These are phyloP conservation scores for Magallana nippona DNA, from an alignment of 2,888 invertebrate species.

Conservation along the genomic window DNA sequence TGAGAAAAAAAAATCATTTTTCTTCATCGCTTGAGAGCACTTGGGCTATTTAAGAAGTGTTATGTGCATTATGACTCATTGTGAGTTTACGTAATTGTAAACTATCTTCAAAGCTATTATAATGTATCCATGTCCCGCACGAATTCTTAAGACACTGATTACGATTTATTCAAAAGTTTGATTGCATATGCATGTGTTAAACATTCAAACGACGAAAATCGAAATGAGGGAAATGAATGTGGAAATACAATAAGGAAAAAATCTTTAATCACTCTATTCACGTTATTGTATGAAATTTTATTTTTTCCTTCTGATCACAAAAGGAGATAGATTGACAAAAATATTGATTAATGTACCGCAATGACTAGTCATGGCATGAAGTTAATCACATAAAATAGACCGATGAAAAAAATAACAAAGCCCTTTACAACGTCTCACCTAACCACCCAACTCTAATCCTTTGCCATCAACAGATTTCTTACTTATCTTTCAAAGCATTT, in stretches of 20 bases:
- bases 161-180: too few species aligned
- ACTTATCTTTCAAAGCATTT: not conserved
- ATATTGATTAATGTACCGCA: too few species aligned
- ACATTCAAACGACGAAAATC: too few species aligned
- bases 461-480: not conserved
- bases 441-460: not conserved
- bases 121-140: not conserved
- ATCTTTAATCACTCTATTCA: too few species aligned
- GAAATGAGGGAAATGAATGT: too few species aligned
- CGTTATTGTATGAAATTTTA: too few species aligned
- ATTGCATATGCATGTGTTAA: too few species aligned
- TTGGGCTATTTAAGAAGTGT: not conserved
- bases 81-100: slow-evolving; percentile 8
- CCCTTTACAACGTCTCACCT: not conserved
- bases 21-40: slow-evolving; percentile 32
- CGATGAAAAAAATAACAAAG: slow-evolving; percentile 4
- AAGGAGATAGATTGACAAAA: too few species aligned
- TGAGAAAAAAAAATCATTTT: slow-evolving; percentile 25
- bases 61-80: not conserved
- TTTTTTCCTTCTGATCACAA: too few species aligned
- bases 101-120: not conserved
- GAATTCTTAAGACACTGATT: too few species aligned
- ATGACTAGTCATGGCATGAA: too few species aligned
- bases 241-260: too few species aligned
- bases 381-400: not conserved